A percentile compares a stretch with the other conserved stretches of the same genome.
Evolutionary conservation across 2,113 vertebrate genomes (phyloP).

Genomic region (Gila orcuttii): DNA sequence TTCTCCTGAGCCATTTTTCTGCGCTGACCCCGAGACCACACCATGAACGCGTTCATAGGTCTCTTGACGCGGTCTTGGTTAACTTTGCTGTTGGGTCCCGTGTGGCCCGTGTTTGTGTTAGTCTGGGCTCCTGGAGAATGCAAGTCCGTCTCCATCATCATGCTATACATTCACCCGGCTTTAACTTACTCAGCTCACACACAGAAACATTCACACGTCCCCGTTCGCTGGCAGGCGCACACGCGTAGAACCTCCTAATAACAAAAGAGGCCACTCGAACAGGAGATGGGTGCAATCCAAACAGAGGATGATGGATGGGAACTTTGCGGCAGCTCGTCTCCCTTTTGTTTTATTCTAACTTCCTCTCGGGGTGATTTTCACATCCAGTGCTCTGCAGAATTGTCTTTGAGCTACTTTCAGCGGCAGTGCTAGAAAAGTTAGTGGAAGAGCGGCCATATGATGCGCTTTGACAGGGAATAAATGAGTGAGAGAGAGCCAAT

Average conservation of each 20-base stretch:
- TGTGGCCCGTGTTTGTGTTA: constrained; percentile 87
- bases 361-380: constrained; percentile 55
- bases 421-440: constrained; percentile 67
- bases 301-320: constrained; percentile 5
- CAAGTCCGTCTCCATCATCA: constrained; percentile 99
- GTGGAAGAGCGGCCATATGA: constrained; percentile 81
- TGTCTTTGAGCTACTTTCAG: constrained; percentile 68
- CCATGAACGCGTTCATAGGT: constrained; percentile 92
- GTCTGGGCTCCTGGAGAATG: constrained; percentile 91
- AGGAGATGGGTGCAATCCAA: constrained; percentile 60
- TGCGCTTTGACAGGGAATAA: constrained; percentile 86
- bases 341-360: constrained; percentile 36
- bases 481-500: constrained; percentile 88
- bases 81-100: constrained; percentile 83
- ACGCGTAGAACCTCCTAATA: constrained; percentile 46
- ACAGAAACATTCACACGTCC: constrained; percentile 71
- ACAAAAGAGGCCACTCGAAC: constrained; percentile 33
- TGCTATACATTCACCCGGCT: constrained; percentile 94
- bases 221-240: constrained; percentile 42
- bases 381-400: constrained; percentile 63
- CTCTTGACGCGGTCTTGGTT: constrained; percentile 89
- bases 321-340: constrained; percentile 12
- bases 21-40: constrained; percentile 87
- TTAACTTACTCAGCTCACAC: constrained; percentile 72
- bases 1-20: constrained; percentile 88